Percentiles rank a stretch among this genome's conserved stretches.
These are phyloP conservation scores for Glaucomys volans DNA, from an alignment of 2,113 vertebrate species.

Conservation along the genomic window DNA sequence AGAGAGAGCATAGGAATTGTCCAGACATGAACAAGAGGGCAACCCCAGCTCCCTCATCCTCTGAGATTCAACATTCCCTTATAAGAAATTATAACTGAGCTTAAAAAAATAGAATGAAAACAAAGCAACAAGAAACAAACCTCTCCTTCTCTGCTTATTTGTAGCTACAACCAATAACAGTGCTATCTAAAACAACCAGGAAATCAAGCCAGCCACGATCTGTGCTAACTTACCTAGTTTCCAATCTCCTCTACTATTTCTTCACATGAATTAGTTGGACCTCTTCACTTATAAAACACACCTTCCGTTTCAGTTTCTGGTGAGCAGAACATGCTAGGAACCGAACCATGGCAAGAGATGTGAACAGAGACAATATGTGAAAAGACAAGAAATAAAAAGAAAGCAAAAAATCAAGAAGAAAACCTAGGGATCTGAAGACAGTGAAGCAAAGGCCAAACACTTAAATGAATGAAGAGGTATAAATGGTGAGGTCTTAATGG, in stretches of 20 bases:
- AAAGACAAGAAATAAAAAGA: background rate
- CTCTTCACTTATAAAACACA: background rate
- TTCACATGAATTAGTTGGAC: background rate
- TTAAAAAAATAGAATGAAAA: background rate
- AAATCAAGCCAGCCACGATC: background rate
- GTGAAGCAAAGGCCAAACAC: background rate
- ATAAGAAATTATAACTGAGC: background rate
- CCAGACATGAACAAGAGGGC: background rate
- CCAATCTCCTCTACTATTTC: background rate
- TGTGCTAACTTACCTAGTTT: background rate
- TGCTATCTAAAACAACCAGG: background rate
- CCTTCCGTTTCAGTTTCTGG: background rate
- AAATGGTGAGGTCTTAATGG: too few relatives aligned
- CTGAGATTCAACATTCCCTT: background rate
- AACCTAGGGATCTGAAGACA: background rate
- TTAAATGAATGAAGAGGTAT: accelerated
- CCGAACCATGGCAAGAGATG: background rate
- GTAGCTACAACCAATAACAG: background rate
- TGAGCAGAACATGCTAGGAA: background rate
- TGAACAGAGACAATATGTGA: background rate
- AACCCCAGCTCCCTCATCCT: background rate
- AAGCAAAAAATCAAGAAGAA: background rate
- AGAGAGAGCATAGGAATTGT: background rate
- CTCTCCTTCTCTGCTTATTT: background rate
- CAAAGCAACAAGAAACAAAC: background rate